Evolutionary conservation across 2,113 vertebrate genomes (phyloP).

Genomic region (Nibea albiflora): DNA sequence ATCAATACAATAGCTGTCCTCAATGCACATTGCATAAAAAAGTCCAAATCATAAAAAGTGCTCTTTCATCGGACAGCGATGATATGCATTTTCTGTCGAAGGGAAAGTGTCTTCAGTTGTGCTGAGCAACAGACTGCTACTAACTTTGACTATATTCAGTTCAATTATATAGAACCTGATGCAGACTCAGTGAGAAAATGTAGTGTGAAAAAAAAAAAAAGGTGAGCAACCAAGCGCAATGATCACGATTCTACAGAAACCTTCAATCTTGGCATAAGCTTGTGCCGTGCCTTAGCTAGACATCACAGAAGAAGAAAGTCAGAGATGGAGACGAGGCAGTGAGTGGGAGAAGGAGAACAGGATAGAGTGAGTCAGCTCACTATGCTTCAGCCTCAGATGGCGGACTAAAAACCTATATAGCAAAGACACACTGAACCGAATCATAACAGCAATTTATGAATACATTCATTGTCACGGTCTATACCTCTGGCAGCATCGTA

Average conservation of each 20-base stretch:
- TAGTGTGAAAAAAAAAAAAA: not conserved
- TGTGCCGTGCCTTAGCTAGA: not conserved
- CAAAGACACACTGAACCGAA: slow-evolving; percentile 6
- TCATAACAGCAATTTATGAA: slow-evolving; percentile 4
- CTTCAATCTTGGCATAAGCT: slow-evolving; percentile 18
- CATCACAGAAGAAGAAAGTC: slow-evolving; percentile 32
- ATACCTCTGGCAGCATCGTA: not conserved
- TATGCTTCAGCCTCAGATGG: slow-evolving; percentile 15
- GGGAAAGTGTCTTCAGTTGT: no score
- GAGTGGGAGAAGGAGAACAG: slow-evolving; percentile 55
- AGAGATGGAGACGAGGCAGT: slow-evolving; percentile 40
- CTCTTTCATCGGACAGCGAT: no score
- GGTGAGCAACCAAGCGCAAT: not conserved
- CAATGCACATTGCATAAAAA: no score
- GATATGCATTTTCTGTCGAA: no score
- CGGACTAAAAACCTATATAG: slow-evolving; percentile 10
- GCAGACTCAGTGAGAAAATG: not conserved
- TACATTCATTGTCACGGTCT: not conserved
- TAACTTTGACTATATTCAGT: not conserved
- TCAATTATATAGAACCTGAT: not conserved
- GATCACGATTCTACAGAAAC: slow-evolving; percentile 23
- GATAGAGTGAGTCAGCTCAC: slow-evolving; percentile 45
- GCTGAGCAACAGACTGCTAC: not conserved
- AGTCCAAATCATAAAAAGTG: no score
- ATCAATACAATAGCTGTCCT: no score